Evolutionary conservation across 2,888 invertebrate genomes (phyloP).

Genomic region (Trissoscelio sp.): DNA sequence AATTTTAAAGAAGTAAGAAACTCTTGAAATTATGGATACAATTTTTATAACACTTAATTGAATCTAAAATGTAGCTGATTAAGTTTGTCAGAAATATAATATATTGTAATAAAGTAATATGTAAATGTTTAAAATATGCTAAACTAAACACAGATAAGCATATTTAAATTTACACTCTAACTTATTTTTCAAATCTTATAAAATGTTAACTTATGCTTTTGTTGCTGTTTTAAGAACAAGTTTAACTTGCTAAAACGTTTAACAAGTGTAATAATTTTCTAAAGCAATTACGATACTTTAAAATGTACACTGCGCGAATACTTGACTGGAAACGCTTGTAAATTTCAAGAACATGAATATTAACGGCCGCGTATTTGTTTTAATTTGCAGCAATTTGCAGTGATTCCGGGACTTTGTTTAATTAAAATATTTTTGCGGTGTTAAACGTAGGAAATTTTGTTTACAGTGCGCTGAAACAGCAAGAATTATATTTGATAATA

Average conservation of each 20-base stretch:
- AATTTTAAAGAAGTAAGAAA: no score
- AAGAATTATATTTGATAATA: conserved; percentile 10
- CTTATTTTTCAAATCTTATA: no score
- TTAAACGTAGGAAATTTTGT: conserved; percentile 11
- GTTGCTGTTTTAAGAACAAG: background rate
- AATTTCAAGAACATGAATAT: conserved; percentile 14
- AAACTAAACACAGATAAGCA: no score
- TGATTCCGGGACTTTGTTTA: conserved; percentile 6
- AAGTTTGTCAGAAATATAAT: no score
- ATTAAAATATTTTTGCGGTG: conserved; percentile 7
- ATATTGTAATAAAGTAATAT: no score
- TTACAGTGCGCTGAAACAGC: background rate
- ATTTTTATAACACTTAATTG: no score
- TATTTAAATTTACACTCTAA: no score
- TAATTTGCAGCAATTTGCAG: conserved; percentile 9
- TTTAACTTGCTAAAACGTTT: conserved; percentile 20
- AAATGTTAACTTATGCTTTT: background rate
- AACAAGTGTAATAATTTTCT: conserved; percentile 28
- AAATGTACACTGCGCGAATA: conserved; percentile 2
- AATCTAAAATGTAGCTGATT: no score
- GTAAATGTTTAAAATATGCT: no score
- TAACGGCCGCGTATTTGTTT: conserved; percentile 6
- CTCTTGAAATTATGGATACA: no score
- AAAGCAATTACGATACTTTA: conserved; percentile 20
- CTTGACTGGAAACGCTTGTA: background rate